Base-by-base conservation (phyloP, 2,888 invertebrate genomes). In the Nemoura dubitans region DNA sequence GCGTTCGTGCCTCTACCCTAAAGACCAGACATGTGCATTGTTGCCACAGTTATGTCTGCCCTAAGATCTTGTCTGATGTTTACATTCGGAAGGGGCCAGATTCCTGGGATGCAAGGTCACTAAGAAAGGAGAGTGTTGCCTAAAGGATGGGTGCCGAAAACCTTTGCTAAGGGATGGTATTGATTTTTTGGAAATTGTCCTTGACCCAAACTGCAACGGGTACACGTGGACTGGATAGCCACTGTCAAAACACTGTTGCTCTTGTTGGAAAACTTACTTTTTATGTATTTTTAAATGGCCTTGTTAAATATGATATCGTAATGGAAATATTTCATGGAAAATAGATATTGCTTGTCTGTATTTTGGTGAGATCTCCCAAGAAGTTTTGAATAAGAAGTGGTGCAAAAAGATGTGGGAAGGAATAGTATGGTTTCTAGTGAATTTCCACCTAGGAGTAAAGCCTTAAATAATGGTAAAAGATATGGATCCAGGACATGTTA, bases 11-110 rank as follows among this genome's bases (percentile, higher is more conserved):
- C 59, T 36, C 59, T 21, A 59, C 59, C 59, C 59, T 14, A 59
- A 78, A 27, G 78, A 6, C 78, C 3, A 26, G n/a, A 78, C 25
- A 27, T 5, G n/a, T 78, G 28, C 78, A 78, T 28, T 78, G 78
- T 78, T 78, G 78, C 78, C 26, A 78, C n/a, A 78, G 26, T 28
- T 78, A 0, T 28, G 78, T 78, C 78, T 78, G 78, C 14, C 26
- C 78, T 2, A 3, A 59, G 36, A 36, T 36, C 78, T 16, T 5
- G 78, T 21, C 5, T 0, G 78, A 27, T 78, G 78, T 78, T 78
- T 78, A 78, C 78, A 21, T 59, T 59, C 14, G 78, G 25, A 76
- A 78, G 28, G 78, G 78, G 25, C 25, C 10, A 27, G 27, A 78
- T 27, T 28, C 78, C 78, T 28, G 2, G 2, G 59, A 36, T 36